Base-by-base conservation (phyloP, 2,113 vertebrate species). In the Phasianus colchicus region DNA sequence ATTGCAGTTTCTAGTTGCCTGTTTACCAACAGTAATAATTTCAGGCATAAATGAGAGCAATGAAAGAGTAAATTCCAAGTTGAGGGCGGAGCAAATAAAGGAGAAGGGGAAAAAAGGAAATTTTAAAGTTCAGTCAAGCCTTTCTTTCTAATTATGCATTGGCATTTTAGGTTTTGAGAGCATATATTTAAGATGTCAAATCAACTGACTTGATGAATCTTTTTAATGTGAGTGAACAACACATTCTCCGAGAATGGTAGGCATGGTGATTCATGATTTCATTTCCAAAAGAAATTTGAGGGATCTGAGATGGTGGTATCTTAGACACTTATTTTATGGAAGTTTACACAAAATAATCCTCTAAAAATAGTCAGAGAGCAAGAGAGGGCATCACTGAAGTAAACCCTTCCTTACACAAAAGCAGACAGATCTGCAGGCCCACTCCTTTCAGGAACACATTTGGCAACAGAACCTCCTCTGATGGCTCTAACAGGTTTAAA, bases 81-180 rank as follows among this genome's bases (percentile, higher is more conserved):
- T 65, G 82, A 88, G 27, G 27, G 25, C 42, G 70, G 25, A 52
- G 19, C 14, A 70, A 58, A 89, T 81, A 42, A 79, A 77, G 38
- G 30, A 60, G 29, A 90, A 85, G 17, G 22, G 22, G 43, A 11
- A 48, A 32, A 60, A 84, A 54, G 36, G 30, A 81, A 70, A 54
- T 76, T 79, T 93, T 21, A 19, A 64, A 43, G 71, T 93, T 92
- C 82, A 88, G 2, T 69, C 80, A 75, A 89, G 76, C 64, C 75
- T 94, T 27, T 27, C 54, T 74, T 89, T 65, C 73, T 75, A 89
- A 72, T 93, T 83, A 66, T 78, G 61, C 83, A 75, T 54, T 92
- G 86, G 66, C 66, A 91, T 89, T 91, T 93, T 76, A 36, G 81
- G 89, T 69, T 92, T 93, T 90, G 70, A 90, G 70, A 89, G 66